These are phyloP conservation scores for Pedionomus torquatus DNA, from an alignment of 2,113 vertebrate genomes.

Conservation along the genomic window DNA sequence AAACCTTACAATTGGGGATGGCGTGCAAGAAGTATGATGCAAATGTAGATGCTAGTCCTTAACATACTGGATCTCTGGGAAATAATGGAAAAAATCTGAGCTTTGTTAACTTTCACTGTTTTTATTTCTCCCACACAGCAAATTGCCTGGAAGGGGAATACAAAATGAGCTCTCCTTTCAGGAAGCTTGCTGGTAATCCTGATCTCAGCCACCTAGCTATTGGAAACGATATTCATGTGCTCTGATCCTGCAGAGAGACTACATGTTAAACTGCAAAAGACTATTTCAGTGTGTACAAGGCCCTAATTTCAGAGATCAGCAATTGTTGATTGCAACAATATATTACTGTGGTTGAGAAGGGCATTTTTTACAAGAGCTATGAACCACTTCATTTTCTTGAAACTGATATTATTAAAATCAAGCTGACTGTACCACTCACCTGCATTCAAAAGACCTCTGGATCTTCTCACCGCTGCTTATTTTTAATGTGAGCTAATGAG, in stretches of 20 bases:
- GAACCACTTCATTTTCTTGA: background rate
- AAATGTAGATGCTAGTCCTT: background rate
- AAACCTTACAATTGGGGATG: background rate
- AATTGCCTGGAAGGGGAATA: background rate
- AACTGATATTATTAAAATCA: background rate
- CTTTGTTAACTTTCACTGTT: background rate
- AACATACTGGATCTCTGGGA: background rate
- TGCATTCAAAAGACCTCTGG: background rate
- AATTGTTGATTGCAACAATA: background rate
- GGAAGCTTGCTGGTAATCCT: background rate
- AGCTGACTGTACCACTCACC: background rate
- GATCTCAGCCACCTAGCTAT: background rate
- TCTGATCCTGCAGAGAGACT: background rate
- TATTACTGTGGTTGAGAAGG: background rate
- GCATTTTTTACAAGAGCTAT: background rate
- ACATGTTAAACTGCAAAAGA: background rate
- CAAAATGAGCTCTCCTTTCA: background rate
- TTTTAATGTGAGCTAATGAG: background rate
- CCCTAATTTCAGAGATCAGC: background rate
- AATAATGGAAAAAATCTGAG: background rate
- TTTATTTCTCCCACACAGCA: background rate
- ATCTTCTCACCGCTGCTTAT: background rate
- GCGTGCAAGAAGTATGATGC: background rate
- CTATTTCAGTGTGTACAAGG: fast-evolving
- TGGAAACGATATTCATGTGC: background rate